Evolutionary conservation across 1,140 invertebrate species (phyloP).

Genomic region (Euschistus heros): DNA sequence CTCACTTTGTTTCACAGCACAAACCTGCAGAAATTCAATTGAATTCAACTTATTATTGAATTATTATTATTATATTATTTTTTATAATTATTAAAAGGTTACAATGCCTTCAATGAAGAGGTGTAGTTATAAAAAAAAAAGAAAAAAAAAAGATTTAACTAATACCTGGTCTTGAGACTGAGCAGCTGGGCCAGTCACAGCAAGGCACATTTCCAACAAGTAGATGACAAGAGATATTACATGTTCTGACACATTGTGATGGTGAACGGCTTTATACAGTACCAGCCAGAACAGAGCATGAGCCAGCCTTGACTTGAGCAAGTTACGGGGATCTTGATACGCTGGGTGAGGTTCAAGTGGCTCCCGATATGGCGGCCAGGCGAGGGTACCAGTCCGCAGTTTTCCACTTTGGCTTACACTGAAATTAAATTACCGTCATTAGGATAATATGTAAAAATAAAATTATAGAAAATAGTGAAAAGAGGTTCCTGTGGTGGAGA

Average conservation of each 20-base stretch:
- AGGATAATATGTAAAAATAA: too few species aligned
- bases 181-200: conserved; percentile 37
- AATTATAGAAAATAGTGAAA: too few species aligned
- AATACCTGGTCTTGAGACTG: background rate
- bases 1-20: conserved; percentile 28
- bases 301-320: conserved; percentile 65
- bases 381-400: conserved; percentile 49
- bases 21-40: conserved; percentile 32
- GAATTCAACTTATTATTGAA: background rate
- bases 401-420: conserved; percentile 54
- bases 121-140: background rate
- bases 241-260: conserved; percentile 67
- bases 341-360: conserved; percentile 50
- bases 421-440: conserved; percentile 24
- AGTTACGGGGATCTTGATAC: conserved; percentile 59
- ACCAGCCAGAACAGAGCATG: conserved; percentile 76
- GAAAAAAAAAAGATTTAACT: background rate
- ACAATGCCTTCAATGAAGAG: too few species aligned
- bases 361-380: conserved; percentile 74
- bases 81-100: too few species aligned
- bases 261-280: conserved; percentile 69
- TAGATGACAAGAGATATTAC: conserved; percentile 75
- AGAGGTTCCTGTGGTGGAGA: too few species aligned
- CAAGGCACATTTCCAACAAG: conserved; percentile 72
- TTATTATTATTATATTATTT: background rate